Base-by-base conservation (phyloP, 2,797 vertebrate genomes). In the Notolabrus celidotus region DNA sequence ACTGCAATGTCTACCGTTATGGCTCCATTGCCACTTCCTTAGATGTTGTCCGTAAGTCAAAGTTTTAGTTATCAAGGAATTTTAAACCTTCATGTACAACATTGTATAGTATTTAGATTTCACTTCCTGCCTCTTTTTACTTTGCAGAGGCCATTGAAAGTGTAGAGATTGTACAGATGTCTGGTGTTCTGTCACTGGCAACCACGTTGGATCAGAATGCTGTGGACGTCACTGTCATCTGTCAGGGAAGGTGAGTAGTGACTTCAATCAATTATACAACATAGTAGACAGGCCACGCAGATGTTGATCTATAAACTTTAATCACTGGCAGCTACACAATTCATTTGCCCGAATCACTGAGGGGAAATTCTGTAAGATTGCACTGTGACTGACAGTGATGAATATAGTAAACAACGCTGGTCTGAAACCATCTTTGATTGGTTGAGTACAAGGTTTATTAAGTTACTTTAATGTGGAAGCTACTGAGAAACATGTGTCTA, bases 91-190 rank as follows among this genome's bases (percentile, higher is more conserved):
- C 10, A 12, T 43, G 19, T 43, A n/a, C 9, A 19, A 19, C 53
- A 10, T 57, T 71, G 33, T 42, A 39, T 29, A 16, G n/a, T n/a
- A 19, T 49, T 63, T 16, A 59, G 60, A 68, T 60, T 9, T 38
- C 0, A 67, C 10, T 52, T n/a, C 53, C 1, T 27, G 39, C 16
- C n/a, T 71, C 15, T 67, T 79, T 75, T 31, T 41, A 55, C 9
- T 39, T 20, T 69, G 2, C 91, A 99, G 97, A 96, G 95, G 96
- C 96, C 2, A 97, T 99, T 54, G 97, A 98, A 89, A 97, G 93
- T 72, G 95, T 95, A 34, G 94, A 96, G 92, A 97, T 98, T 63
- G 93, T 97, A 50, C 93, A 97, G 78, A 88, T 97, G 71, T 78
- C 94, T 63, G 95, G 93, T 0, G 89, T 94, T 41, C 71, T 70